Percentiles rank a stretch among this genome's conserved stretches.
These are phyloP conservation scores for Hydrolagus colliei DNA, from an alignment of 2,797 vertebrate genomes.

Conservation along the genomic window DNA sequence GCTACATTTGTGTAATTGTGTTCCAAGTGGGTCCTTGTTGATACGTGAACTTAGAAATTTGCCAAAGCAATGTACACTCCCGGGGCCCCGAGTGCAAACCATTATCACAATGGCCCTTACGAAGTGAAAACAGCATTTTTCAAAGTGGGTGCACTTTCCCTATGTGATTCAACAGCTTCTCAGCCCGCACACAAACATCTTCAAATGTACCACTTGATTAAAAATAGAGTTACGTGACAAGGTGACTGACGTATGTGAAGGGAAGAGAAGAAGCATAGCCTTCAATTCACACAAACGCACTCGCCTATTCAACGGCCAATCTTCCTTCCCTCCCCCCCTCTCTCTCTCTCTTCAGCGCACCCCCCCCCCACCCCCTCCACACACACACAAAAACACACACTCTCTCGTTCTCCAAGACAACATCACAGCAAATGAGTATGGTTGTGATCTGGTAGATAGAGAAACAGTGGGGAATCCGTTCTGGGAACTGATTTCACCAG, in stretches of 20 bases:
- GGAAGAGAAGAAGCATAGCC: neutral
- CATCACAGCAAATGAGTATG: neutral
- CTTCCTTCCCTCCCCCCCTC: neutral
- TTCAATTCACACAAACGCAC: neutral
- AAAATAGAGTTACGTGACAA: neutral
- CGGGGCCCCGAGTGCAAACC: neutral
- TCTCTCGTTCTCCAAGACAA: neutral
- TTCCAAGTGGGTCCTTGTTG: neutral
- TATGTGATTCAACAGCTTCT: neutral
- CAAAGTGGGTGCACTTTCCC: neutral
- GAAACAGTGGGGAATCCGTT: conserved; percentile 15
- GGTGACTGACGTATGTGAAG: neutral
- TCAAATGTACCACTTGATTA: neutral
- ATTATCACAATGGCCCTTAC: neutral
- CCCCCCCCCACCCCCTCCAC: too few species aligned
- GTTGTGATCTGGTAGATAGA: conserved; percentile 7
- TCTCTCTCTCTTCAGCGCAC: too few species aligned
- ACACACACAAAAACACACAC: too few species aligned
- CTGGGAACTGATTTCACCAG: conserved; percentile 25
- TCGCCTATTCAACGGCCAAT: neutral
- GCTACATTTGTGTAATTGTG: neutral
- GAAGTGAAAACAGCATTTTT: neutral
- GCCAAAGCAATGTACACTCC: neutral
- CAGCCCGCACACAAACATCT: too few species aligned
- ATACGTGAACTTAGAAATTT: too few species aligned